Conservation (phyloP, 1,140 invertebrate genomes). For the Agrypnia vestita region DNA sequence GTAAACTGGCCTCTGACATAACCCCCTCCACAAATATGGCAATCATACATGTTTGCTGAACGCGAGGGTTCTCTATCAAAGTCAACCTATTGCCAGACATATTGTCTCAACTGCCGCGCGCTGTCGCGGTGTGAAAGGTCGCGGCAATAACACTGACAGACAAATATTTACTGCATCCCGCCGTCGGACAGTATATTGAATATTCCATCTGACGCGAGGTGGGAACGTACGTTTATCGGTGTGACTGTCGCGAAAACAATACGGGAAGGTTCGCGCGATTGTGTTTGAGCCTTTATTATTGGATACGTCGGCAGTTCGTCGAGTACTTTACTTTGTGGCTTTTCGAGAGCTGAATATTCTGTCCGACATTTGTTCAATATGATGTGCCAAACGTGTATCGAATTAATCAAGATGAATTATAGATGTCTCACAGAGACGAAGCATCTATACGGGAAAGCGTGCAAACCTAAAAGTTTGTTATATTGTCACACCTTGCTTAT, state of each 20-base stretch:
- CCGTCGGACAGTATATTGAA: slow-evolving; percentile 39
- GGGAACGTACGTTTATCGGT: slow-evolving; percentile 19
- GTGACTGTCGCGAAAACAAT: slow-evolving; percentile 16
- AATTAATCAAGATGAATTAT: no score
- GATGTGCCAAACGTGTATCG: no score
- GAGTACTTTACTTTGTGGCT: neutral
- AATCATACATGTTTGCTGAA: slow-evolving; percentile 17
- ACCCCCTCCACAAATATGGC: slow-evolving; percentile 1
- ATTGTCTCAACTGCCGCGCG: slow-evolving; percentile 27
- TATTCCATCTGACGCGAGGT: slow-evolving; percentile 38
- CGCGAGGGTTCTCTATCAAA: slow-evolving; percentile 24
- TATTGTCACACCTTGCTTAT: no score
- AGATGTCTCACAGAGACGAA: no score
- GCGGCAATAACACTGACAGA: slow-evolving; percentile 39
- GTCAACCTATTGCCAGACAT: slow-evolving; percentile 11
- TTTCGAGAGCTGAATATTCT: neutral
- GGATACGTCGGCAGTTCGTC: neutral
- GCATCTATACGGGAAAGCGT: no score
- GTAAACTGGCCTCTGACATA: neutral
- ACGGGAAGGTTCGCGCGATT: neutral
- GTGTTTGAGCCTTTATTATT: slow-evolving; percentile 14
- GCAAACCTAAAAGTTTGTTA: no score
- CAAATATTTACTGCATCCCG: slow-evolving; percentile 43
- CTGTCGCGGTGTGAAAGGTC: slow-evolving; percentile 39
- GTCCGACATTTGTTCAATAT: no score